A percentile compares a stretch with the other conserved stretches of the same genome.
phyloP scores from a whole-genome alignment of 1,140 invertebrate species.

The Pachypsylla venusta region DNA sequence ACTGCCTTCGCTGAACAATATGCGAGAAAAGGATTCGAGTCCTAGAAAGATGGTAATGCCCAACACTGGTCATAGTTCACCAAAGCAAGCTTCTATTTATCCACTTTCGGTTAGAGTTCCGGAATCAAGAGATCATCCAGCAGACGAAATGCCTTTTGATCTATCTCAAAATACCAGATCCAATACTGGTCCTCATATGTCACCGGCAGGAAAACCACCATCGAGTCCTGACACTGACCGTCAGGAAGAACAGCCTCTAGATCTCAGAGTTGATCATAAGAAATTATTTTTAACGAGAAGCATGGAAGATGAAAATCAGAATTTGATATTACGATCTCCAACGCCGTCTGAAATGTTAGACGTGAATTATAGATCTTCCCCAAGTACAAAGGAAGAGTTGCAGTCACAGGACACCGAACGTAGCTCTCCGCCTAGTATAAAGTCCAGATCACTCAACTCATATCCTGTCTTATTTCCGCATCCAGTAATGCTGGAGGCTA shows the following conservation, averaged over 20 bases:
- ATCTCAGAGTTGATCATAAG: conserved; percentile 66
- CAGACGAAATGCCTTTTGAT: conserved; percentile 41
- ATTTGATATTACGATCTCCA: conserved; percentile 40
- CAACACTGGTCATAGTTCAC: conserved; percentile 41
- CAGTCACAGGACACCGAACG: conserved; percentile 13
- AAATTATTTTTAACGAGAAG: conserved; percentile 36
- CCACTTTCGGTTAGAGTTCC: conserved; percentile 43
- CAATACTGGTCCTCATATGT: conserved; percentile 30
- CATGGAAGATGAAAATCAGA: conserved; percentile 59
- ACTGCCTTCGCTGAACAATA: conserved; percentile 27
- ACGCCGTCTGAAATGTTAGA: conserved; percentile 31
- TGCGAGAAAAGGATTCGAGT: conserved; percentile 66
- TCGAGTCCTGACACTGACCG: conserved; percentile 30
- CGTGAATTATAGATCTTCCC: conserved; percentile 24
- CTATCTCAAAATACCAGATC: conserved; percentile 34
- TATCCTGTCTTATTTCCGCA: conserved; percentile 44
- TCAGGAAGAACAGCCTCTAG: conserved; percentile 58
- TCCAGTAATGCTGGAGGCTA: conserved; percentile 50
- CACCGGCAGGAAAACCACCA: conserved; percentile 30
- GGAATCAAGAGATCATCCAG: conserved; percentile 18
- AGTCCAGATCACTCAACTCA: conserved; percentile 20
- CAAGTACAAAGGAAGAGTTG: conserved; percentile 17
- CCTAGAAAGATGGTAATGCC: conserved; percentile 51
- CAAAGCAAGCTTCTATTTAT: conserved; percentile 53
- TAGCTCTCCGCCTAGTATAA: conserved; percentile 10